phyloP scores from a whole-genome alignment of 92 coral and sea anemone species.

The Paragorgia papillata region DNA sequence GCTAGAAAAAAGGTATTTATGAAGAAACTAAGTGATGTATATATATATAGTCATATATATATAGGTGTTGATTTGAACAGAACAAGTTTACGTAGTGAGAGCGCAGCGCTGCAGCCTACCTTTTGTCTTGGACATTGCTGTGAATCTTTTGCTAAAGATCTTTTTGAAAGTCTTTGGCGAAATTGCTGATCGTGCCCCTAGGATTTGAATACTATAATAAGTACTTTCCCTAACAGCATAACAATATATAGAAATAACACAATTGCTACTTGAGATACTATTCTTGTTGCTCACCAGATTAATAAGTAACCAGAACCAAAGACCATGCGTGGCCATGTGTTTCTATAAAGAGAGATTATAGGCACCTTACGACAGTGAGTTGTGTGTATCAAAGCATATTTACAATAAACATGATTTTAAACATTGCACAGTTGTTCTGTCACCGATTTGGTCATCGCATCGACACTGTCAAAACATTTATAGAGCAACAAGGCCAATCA shows the following conservation, averaged over 20 bases:
- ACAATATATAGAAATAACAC: constrained; percentile 22
- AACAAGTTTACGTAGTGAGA: too few species aligned
- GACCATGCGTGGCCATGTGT: constrained; percentile 31
- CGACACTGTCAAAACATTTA: constrained; percentile 7
- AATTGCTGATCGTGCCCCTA: constrained; percentile 16
- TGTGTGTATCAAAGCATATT: background rate
- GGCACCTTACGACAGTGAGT: constrained; percentile 6
- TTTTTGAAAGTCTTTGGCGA: constrained; percentile 13
- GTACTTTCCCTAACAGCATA: background rate
- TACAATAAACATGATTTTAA: constrained; percentile 14
- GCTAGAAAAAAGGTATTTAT: constrained; percentile 11
- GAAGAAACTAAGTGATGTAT: too few species aligned
- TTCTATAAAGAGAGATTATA: constrained; percentile 13
- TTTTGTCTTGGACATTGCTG: constrained; percentile 19
- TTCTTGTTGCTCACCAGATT: constrained; percentile 40
- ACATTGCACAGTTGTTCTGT: background rate
- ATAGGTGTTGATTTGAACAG: too few species aligned
- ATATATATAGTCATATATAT: too few species aligned
- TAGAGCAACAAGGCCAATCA: constrained; percentile 16
- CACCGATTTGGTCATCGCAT: constrained; percentile 16
- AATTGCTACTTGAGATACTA: constrained; percentile 1
- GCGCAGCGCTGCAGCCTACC: too few species aligned
- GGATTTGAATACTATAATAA: background rate
- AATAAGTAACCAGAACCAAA: constrained; percentile 48
- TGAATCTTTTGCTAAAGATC: constrained; percentile 1